Evolutionary conservation across 37 sponge, comb jelly and placozoan species (phyloP).

Genomic region (Crambe crambe): DNA sequence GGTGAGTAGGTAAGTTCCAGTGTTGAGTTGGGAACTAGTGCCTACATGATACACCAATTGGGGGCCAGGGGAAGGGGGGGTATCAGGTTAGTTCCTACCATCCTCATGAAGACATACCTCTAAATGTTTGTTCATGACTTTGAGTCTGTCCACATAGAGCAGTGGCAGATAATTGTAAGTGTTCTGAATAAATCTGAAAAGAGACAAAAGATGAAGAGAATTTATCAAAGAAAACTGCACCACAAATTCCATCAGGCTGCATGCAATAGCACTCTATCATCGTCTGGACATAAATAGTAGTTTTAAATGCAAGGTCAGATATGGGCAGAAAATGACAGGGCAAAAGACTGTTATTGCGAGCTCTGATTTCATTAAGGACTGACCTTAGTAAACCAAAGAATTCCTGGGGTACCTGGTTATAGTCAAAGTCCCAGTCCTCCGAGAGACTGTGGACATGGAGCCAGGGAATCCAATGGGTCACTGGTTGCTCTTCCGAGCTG

Average conservation of each 20-base stretch:
- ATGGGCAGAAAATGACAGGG: no score
- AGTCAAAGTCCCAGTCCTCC: conserved; percentile 62
- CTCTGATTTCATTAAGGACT: no score
- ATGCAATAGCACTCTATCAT: no score
- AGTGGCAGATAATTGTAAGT: conserved; percentile 62
- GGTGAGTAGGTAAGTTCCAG: conserved; percentile 72
- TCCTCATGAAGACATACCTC: conserved; percentile 55
- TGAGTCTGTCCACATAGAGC: conserved; percentile 76
- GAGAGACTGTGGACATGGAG: conserved; percentile 63
- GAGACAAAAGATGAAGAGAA: no score
- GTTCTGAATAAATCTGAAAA: not conserved
- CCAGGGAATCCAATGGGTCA: conserved; percentile 80
- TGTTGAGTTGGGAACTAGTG: not conserved
- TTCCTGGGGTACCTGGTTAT: conserved; percentile 51
- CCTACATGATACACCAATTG: not conserved
- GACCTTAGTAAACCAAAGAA: conserved; percentile 42
- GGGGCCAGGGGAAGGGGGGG: not conserved
- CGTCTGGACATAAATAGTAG: no score
- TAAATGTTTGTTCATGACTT: conserved; percentile 41
- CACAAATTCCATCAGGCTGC: not conserved
- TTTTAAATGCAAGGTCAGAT: no score
- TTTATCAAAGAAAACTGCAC: not conserved
- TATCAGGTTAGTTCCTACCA: not conserved
- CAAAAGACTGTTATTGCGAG: no score
- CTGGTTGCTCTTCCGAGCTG: conserved; percentile 13